Conservation (phyloP, 2,797 vertebrate species). For the Sciaenops ocellatus region DNA sequence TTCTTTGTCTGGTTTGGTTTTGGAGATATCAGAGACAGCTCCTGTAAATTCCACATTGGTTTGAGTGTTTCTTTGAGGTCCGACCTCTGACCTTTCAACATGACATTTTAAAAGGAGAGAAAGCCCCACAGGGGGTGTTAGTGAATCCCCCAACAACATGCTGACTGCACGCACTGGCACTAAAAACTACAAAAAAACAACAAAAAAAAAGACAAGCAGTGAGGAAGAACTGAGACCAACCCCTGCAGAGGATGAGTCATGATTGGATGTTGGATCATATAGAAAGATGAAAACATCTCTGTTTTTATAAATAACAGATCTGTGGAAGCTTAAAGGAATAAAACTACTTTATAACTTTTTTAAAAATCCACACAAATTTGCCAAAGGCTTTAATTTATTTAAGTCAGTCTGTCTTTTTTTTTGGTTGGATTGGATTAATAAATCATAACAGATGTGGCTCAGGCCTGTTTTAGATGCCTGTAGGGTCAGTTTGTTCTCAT, state of each 20-base stretch:
- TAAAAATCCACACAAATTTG: background rate
- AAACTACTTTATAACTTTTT: no score
- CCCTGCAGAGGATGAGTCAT: background rate
- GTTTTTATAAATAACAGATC: background rate
- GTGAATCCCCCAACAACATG: constrained; percentile 38
- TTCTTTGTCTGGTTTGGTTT: background rate
- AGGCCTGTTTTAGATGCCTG: constrained; percentile 24
- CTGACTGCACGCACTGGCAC: constrained; percentile 40
- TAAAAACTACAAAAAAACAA: background rate
- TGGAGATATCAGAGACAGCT: constrained; percentile 16
- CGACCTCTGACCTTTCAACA: constrained; percentile 63
- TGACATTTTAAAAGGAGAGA: constrained; percentile 68
- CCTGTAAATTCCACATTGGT: background rate
- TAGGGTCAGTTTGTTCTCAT: constrained; percentile 34
- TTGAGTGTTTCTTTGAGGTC: constrained; percentile 34
- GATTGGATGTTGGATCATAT: background rate
- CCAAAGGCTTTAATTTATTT: constrained; percentile 24
- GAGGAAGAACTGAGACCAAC: no score
- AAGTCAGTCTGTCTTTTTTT: constrained; percentile 26
- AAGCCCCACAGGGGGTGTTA: constrained; percentile 53
- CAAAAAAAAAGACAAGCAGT: background rate
- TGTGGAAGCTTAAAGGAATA: no score
- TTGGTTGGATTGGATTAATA: constrained; percentile 36
- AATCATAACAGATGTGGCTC: constrained; percentile 46
- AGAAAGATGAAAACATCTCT: background rate